Evolutionary conservation across 2,888 invertebrate species (phyloP).

Genomic region (Maniola hyperantus): DNA sequence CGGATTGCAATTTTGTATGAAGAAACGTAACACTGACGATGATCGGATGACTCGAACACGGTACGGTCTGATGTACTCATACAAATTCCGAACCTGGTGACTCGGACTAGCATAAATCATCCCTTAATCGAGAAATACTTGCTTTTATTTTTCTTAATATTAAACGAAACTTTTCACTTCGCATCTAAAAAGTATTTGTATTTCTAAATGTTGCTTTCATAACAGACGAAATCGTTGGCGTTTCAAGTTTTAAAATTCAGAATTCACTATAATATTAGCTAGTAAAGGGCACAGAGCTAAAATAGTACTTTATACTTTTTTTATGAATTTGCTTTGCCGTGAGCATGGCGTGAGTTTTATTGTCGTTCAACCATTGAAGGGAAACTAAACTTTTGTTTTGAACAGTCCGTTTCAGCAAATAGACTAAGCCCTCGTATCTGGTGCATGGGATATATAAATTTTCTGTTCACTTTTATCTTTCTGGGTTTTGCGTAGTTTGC

Average conservation of each 20-base stretch:
- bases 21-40: too few species aligned
- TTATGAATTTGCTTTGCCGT: constrained; percentile 7
- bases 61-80: too few species aligned
- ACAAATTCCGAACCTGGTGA: too few species aligned
- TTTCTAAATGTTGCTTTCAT: neutral
- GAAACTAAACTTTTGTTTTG: constrained; percentile 19
- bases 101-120: too few species aligned
- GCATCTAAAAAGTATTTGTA: constrained; percentile 10
- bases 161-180: constrained; percentile 16
- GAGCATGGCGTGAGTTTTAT: constrained; percentile 7
- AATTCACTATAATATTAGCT: neutral
- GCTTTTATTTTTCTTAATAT: constrained; percentile 5
- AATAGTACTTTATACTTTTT: neutral
- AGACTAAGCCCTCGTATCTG: constrained; percentile 19
- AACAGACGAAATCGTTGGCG: neutral
- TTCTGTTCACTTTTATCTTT: constrained; percentile 22
- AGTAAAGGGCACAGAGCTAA: too few species aligned
- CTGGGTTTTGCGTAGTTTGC: constrained; percentile 17
- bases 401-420: constrained; percentile 15
- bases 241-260: constrained; percentile 8
- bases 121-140: constrained; percentile 1
- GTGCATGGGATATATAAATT: constrained; percentile 17
- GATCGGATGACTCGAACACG: too few species aligned
- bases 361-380: constrained; percentile 16
- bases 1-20: too few species aligned